phyloP scores from a whole-genome alignment of 2,888 invertebrate genomes.

The Acleris sparsana region DNA sequence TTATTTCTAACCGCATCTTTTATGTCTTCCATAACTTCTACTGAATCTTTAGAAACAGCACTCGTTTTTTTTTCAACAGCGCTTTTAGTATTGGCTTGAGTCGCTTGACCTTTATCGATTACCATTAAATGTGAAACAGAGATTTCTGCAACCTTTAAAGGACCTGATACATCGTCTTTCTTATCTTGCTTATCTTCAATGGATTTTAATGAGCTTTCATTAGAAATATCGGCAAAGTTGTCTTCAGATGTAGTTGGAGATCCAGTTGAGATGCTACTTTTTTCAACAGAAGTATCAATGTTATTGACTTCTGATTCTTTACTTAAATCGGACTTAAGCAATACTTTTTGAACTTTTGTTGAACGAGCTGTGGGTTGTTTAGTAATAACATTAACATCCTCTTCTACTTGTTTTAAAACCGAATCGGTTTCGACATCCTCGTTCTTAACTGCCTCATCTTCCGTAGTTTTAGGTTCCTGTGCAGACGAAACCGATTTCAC shows the following conservation, averaged over 20 bases:
- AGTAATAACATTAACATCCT: background rate
- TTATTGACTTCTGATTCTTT: background rate
- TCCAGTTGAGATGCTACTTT: conserved; percentile 48
- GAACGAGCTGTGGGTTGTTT: background rate
- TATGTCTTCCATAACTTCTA: conserved; percentile 41
- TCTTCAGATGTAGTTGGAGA: conserved; percentile 70
- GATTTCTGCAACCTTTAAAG: conserved; percentile 43
- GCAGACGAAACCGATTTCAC: conserved; percentile 8
- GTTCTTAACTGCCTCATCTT: conserved; percentile 2
- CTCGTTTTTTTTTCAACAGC: conserved; percentile 19
- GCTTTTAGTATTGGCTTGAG: background rate
- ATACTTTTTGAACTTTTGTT: background rate
- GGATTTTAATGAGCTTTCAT: conserved; percentile 62
- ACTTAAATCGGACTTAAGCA: background rate
- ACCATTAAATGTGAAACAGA: background rate
- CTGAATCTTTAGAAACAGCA: conserved; percentile 36
- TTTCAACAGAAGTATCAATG: conserved; percentile 41
- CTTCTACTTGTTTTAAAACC: background rate
- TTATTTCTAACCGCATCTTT: conserved; percentile 44
- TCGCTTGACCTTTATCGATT: background rate
- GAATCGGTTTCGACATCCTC: background rate
- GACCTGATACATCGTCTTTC: conserved; percentile 1
- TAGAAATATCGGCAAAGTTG: conserved; percentile 69
- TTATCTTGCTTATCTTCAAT: conserved; percentile 31
- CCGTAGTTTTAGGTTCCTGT: conserved; percentile 1